phyloP scores from a whole-genome alignment of 2,113 vertebrate species.

The Orthonyx spaldingii region DNA sequence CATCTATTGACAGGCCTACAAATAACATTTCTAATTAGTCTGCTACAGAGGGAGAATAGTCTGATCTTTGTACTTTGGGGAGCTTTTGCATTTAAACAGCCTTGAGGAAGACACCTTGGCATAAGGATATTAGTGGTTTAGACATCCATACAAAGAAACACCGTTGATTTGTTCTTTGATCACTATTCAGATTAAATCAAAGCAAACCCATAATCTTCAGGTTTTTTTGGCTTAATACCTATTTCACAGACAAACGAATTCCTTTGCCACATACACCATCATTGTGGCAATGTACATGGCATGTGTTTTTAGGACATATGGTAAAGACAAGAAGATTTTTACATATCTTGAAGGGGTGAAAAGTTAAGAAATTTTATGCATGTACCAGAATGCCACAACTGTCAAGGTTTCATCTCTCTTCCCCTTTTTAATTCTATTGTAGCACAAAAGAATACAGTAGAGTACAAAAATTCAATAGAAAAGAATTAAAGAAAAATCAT shows the following conservation, averaged over 20 bases:
- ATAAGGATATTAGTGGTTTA: background rate
- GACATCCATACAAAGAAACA: background rate
- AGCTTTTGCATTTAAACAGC: background rate
- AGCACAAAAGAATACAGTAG: background rate
- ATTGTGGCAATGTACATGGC: background rate
- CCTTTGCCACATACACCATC: background rate
- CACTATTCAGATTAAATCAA: background rate
- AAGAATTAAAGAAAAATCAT: slow-evolving; percentile 38
- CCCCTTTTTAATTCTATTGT: background rate
- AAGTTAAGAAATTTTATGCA: background rate
- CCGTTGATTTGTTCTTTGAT: background rate
- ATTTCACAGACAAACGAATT: background rate
- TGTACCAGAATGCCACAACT: background rate
- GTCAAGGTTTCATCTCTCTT: slow-evolving; percentile 13
- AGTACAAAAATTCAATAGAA: background rate
- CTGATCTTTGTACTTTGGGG: background rate
- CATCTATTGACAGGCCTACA: background rate
- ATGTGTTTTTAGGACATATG: background rate
- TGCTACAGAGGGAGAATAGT: background rate
- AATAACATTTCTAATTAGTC: background rate
- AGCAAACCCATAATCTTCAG: background rate
- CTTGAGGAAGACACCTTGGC: background rate
- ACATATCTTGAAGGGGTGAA: background rate
- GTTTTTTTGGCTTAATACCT: background rate
- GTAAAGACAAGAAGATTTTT: background rate